Evolutionary conservation across 2,888 invertebrate species (phyloP).

Genomic region (Tachina fera): DNA sequence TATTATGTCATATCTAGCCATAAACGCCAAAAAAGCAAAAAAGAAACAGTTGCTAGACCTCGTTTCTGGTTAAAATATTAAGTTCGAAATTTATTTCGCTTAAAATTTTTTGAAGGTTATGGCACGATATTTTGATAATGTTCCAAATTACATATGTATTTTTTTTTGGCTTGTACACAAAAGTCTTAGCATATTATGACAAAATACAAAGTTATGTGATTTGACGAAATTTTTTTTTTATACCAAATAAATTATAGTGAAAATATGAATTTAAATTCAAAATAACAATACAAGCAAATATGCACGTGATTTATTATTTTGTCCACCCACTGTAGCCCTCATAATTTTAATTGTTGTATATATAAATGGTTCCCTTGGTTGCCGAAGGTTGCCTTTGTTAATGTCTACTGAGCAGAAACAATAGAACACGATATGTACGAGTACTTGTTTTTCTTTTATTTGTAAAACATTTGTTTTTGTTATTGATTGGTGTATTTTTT

Average conservation of each 20-base stretch:
- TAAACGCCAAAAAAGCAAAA: too few species aligned
- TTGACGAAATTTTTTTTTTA: too few species aligned
- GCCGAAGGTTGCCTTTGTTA: slow-evolving; percentile 62
- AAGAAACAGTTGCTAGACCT: too few species aligned
- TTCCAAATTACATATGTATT: too few species aligned
- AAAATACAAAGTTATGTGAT: too few species aligned
- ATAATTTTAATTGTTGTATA: slow-evolving; percentile 2
- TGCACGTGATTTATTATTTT: not conserved
- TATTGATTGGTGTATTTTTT: slow-evolving; percentile 56
- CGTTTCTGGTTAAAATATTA: too few species aligned
- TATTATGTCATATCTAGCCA: too few species aligned
- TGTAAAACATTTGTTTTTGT: slow-evolving; percentile 33
- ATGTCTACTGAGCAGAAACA: slow-evolving; percentile 52
- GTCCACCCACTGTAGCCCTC: slow-evolving; percentile 32
- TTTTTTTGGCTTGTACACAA: too few species aligned
- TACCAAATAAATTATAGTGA: not conserved
- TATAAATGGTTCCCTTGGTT: slow-evolving; percentile 57
- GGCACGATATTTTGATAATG: too few species aligned
- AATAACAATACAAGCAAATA: not conserved
- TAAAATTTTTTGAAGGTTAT: too few species aligned
- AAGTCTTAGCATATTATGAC: too few species aligned
- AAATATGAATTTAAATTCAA: not conserved
- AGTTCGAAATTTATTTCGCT: too few species aligned
- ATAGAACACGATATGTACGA: slow-evolving; percentile 31
- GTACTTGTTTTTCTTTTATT: slow-evolving; percentile 14